Base-by-base conservation (phyloP, 2,113 vertebrate species). In the Hemiprocne comata region DNA sequence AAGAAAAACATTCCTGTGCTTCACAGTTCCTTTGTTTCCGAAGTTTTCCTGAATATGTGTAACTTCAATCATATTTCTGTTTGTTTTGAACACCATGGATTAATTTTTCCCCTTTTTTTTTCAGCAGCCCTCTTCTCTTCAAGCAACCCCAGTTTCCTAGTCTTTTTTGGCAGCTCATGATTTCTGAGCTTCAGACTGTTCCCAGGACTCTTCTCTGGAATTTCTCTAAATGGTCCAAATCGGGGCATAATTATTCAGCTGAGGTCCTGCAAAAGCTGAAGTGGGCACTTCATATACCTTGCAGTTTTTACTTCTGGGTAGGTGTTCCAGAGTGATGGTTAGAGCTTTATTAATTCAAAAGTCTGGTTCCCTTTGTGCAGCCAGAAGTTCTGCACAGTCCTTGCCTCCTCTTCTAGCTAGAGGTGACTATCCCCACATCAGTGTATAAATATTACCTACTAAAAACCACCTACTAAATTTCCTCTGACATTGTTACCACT, bases 211-310 rank as follows among this genome's bases (percentile, higher is more conserved):
- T 93, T 80, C 72, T 67, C 64, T 94, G 94, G 90, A 95, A 92
- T 94, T 90, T 86, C 72, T 67, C 53, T 85, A 90, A 94, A 66
- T 89, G 80, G 34, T 48, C 86, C 86, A 96, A 94, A 92, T 89
- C 55, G 2, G 64, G 69, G 42, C 0, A 2, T 73, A 90, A 88
- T 85, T 92, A 95, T 93, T 94, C 67, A 86, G 40, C 69, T 54
- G 64, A 94, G 46, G 20, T 86, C 86, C 88, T 92, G 69, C 53
- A 90, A 93, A 95, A 96, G 69, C 94, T 88, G 48, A 90, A 96
- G 69, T 77, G 83, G 79, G 31, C 60, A 60, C 46, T 95, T 88
- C n/a, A 29, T 86, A 64, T 28, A 24, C 69, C 67, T 88, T 25
- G 7, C 31, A 42, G 64, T 51, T 94, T 83, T 90, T 42, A 77